Conservation (phyloP, 2,888 invertebrate species). For the Lamellibrachia columna region DNA sequence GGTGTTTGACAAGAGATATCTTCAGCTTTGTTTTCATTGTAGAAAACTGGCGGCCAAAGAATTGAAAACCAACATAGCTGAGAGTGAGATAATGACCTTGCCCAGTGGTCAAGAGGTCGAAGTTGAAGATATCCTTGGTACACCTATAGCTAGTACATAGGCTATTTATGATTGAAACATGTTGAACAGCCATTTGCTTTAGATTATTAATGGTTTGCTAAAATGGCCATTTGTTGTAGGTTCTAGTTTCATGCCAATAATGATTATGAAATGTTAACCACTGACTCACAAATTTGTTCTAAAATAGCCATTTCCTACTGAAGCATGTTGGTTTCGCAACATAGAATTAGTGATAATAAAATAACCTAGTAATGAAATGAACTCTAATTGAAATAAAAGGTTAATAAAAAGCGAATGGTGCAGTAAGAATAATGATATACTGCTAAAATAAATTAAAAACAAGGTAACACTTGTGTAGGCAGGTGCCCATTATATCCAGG, state of each 20-base stretch:
- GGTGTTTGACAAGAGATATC: not conserved
- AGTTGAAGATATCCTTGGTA: constrained; percentile 66
- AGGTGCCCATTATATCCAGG: not conserved
- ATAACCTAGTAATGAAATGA: not conserved
- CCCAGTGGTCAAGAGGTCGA: constrained; percentile 80
- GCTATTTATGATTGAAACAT: not conserved
- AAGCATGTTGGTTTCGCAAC: not conserved
- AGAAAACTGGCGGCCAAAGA: constrained; percentile 82
- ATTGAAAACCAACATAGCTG: constrained; percentile 78
- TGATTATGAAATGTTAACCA: too few relatives aligned
- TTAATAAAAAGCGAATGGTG: not conserved
- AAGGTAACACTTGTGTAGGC: not conserved
- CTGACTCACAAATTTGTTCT: not conserved
- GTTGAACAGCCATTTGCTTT: not conserved
- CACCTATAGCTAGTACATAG: not conserved
- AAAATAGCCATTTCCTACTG: not conserved
- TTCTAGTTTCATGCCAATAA: too few relatives aligned
- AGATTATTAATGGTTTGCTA: not conserved
- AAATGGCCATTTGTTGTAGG: too few relatives aligned
- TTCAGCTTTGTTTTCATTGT: not conserved
- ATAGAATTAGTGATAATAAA: not conserved
- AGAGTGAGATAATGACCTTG: constrained; percentile 74
- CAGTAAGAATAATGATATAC: not conserved
- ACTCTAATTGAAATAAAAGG: not conserved
- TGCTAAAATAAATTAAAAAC: not conserved